Percentiles rank a stretch among this genome's conserved stretches.
Evolutionary conservation across 2,113 vertebrate genomes (phyloP).

Genomic region (Heteronetta atricapilla): DNA sequence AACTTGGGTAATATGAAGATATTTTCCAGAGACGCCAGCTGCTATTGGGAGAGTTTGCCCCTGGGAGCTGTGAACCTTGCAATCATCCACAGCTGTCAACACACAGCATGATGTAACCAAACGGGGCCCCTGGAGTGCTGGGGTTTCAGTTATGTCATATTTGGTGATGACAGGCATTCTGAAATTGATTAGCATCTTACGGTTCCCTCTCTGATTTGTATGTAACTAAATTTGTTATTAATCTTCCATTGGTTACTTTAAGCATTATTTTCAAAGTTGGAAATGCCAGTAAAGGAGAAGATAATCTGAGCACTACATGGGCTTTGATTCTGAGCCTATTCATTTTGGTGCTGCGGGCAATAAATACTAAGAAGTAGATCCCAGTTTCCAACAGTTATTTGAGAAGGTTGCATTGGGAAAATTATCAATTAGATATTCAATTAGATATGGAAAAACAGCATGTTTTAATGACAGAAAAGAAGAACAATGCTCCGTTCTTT

Average conservation of each 20-base stretch:
- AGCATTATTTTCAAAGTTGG: not conserved
- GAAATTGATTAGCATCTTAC: not conserved
- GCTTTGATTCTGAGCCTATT: not conserved
- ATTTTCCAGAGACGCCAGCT: slow-evolving; percentile 10
- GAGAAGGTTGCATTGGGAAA: not conserved
- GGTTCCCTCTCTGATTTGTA: not conserved
- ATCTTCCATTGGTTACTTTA: not conserved
- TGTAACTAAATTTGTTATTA: not conserved
- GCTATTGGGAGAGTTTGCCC: not conserved
- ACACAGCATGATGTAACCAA: not conserved
- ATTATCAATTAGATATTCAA: not conserved
- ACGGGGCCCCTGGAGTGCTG: rapidly evolving
- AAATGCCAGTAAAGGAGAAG: not conserved
- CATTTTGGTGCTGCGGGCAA: not conserved
- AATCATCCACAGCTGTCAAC: not conserved
- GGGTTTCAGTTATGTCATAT: not conserved
- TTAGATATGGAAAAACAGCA: not conserved
- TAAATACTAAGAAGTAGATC: not conserved
- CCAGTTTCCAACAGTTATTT: not conserved
- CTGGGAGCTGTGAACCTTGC: not conserved
- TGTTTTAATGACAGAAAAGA: not conserved
- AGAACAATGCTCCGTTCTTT: not conserved
- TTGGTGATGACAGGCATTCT: not conserved
- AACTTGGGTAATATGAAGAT: not conserved
- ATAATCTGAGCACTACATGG: rapidly evolving